phyloP scores from a whole-genome alignment of 1,140 invertebrate genomes.

The Drosophila littoralis region DNA sequence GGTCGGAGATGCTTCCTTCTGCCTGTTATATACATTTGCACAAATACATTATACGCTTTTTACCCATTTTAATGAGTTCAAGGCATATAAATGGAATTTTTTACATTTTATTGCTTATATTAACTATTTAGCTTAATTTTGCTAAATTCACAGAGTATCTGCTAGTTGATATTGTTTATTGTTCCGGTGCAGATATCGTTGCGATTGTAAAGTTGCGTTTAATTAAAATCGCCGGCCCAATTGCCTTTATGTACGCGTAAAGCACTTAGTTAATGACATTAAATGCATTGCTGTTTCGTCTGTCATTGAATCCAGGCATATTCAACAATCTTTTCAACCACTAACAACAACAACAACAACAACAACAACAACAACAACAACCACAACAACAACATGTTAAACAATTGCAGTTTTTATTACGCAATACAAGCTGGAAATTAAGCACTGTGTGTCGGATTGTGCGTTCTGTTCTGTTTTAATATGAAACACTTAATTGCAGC shows the following conservation, averaged over 20 bases:
- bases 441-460: neutral
- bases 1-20: no score
- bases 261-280: conserved; percentile 48
- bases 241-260: conserved; percentile 20
- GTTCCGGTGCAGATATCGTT: neutral
- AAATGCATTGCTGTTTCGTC: conserved; percentile 25
- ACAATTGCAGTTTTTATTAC: conserved; percentile 52
- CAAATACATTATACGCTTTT: no score
- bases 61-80: no score
- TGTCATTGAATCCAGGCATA: conserved; percentile 21
- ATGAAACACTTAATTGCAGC: conserved; percentile 76
- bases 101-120: no score
- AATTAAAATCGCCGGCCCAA: conserved; percentile 1
- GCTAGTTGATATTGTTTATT: no score
- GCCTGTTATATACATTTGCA: no score
- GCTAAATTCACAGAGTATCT: no score
- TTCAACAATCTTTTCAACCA: conserved; percentile 41
- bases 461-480: conserved; percentile 7
- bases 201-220: neutral
- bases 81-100: no score
- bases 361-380: conserved; percentile 13
- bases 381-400: neutral
- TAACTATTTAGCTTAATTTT: no score
- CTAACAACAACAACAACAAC: conserved; percentile 42
- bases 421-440: conserved; percentile 8